Base-by-base conservation (phyloP, 2,888 invertebrate genomes). In the Rhagonycha lutea region DNA sequence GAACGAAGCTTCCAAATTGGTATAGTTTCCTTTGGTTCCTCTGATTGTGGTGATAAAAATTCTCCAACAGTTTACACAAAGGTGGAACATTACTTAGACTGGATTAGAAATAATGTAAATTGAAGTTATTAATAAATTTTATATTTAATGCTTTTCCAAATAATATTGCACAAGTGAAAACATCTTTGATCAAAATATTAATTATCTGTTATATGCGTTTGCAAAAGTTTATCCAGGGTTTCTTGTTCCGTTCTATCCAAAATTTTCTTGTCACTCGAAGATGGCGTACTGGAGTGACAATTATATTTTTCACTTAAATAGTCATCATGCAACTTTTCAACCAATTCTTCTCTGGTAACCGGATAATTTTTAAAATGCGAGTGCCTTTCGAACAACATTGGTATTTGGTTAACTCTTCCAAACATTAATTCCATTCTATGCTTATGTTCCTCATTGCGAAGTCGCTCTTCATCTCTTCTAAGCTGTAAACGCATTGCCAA, bases 371-470 rank as follows among this genome's bases (percentile, higher is more conserved):
- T 77, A 18, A 92, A 92, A 76, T 92, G 91, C 65, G 93, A 92
- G 83, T 92, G 92, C 79, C 93, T 88, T 85, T 94, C 93, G 82
- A 94, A 94, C 7, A 94, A 89, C 82, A 93, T 91, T 0, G 94
- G 94, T 81, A 93, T 93, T 80, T 90, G 90, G 73, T 92, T 91
- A 0, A 94, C 94, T 79, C 94, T 89, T 23, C 92, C 91, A 79
- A 92, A 88, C 93, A 94, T 94, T 79, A 92, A 85, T 83, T 93
- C 92, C 94, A 94, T 94, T 82, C 93, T 91, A 77, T 92, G 89
- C 1, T 91, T 89, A 82, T 93, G 92, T 83, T 92, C 92, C 83
- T 93, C 93, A 14, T 90, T 90, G 77, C 92, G 89, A 85, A 93
- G 90, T 81, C 91, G 88, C 75, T 93, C 94, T 84, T 94, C 94